A percentile compares a stretch with the other conserved stretches of the same genome.
These are phyloP conservation scores for Mus spicilegus DNA, from an alignment of 2,113 vertebrate species.

Conservation along the genomic window DNA sequence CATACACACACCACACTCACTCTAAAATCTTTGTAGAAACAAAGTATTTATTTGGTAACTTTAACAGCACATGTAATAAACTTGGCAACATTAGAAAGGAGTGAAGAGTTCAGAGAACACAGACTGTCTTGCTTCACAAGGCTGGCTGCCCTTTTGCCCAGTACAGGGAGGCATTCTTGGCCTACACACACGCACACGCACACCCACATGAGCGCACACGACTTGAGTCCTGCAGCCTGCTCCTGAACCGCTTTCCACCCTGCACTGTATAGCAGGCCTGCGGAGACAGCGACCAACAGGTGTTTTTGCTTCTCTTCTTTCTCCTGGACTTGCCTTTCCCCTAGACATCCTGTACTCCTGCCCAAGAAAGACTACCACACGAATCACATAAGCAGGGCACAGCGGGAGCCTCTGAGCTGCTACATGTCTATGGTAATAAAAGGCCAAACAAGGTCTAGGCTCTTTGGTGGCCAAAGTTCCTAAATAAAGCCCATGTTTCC, in stretches of 20 bases:
- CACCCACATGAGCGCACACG: background rate
- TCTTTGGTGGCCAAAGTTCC: background rate
- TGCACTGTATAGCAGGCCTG: background rate
- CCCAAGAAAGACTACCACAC: background rate
- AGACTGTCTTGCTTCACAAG: background rate
- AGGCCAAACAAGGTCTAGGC: background rate
- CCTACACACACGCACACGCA: too few relatives aligned
- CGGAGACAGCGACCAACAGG: background rate
- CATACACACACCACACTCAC: too few relatives aligned
- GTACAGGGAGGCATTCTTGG: too few relatives aligned
- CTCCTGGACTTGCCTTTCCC: background rate
- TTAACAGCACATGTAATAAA: background rate
- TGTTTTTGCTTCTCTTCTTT: background rate
- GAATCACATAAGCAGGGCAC: fast-evolving
- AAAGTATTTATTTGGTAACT: background rate
- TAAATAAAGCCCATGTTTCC: background rate
- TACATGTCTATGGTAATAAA: background rate
- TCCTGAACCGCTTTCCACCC: background rate
- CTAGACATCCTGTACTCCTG: too few relatives aligned
- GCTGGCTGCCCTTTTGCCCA: background rate
- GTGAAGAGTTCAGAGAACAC: background rate
- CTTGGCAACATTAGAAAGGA: background rate
- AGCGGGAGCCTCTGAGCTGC: background rate
- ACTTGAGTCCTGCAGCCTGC: background rate
- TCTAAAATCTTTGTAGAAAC: background rate